Evolutionary conservation across 2,888 invertebrate species (phyloP).

Genomic region (Polyommatus iphigenia): DNA sequence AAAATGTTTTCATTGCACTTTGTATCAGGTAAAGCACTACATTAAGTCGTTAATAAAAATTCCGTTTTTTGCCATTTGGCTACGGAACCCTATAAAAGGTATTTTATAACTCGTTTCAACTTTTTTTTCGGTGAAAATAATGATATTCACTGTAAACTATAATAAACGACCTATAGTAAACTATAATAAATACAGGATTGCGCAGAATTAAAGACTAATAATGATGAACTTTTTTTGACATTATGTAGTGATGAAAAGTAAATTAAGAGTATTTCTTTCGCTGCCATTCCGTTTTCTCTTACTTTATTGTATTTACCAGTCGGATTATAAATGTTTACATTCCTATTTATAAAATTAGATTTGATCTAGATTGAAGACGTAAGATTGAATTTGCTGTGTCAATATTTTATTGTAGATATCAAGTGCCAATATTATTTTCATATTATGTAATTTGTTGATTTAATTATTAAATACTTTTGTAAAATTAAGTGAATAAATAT

Average conservation of each 20-base stretch:
- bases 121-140: neutral
- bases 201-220: neutral
- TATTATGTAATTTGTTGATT: constrained; percentile 47
- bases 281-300: neutral
- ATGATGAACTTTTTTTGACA: neutral
- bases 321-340: neutral
- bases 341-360: neutral
- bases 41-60: too few species aligned
- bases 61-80: too few species aligned
- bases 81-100: neutral
- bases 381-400: constrained; percentile 24
- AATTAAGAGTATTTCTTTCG: neutral
- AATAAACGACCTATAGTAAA: too few species aligned
- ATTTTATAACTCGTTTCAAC: neutral
- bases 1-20: neutral
- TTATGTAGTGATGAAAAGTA: neutral
- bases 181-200: neutral
- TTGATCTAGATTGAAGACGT: neutral
- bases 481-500: constrained; percentile 52
- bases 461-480: constrained; percentile 53
- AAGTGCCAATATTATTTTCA: constrained; percentile 51
- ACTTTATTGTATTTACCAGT: neutral
- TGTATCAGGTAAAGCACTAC: neutral
- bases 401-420: constrained; percentile 41
- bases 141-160: too few species aligned